These are phyloP conservation scores for Trypoxylon attenuatum DNA, from an alignment of 2,888 invertebrate species.

Conservation along the genomic window DNA sequence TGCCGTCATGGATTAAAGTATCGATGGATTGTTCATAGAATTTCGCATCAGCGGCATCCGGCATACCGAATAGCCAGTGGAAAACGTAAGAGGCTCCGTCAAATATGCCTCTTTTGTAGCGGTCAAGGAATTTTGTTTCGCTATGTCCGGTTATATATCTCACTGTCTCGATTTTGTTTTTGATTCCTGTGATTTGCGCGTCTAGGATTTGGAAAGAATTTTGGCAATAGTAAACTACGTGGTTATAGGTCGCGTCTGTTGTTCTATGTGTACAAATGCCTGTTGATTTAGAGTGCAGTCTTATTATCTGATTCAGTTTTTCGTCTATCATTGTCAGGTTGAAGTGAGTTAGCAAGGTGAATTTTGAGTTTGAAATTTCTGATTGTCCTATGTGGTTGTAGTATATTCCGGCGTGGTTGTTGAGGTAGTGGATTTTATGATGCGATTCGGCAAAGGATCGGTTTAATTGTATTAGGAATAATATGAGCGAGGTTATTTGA, in stretches of 20 bases:
- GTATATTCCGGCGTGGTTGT: conserved; percentile 5
- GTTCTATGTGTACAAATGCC: neutral
- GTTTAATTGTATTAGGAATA: neutral
- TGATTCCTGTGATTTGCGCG: neutral
- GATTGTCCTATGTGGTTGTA: neutral
- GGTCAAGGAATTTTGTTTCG: neutral
- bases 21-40: conserved; percentile 4
- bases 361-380: conserved; percentile 6
- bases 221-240: neutral
- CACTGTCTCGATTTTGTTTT: neutral
- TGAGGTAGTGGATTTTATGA: neutral
- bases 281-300: conserved; percentile 2
- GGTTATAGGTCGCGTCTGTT: neutral
- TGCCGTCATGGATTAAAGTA: neutral
- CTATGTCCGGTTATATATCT: neutral
- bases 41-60: neutral
- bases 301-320: neutral
- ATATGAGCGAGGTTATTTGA: neutral
- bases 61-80: neutral
- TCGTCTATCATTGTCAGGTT: neutral
- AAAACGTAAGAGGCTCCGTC: neutral
- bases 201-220: neutral
- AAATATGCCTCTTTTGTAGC: conserved; percentile 5
- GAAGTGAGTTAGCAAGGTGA: neutral
- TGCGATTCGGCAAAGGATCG: neutral